Base-by-base conservation (phyloP, 2,797 vertebrate species). In the Brachymystax lenok region DNA sequence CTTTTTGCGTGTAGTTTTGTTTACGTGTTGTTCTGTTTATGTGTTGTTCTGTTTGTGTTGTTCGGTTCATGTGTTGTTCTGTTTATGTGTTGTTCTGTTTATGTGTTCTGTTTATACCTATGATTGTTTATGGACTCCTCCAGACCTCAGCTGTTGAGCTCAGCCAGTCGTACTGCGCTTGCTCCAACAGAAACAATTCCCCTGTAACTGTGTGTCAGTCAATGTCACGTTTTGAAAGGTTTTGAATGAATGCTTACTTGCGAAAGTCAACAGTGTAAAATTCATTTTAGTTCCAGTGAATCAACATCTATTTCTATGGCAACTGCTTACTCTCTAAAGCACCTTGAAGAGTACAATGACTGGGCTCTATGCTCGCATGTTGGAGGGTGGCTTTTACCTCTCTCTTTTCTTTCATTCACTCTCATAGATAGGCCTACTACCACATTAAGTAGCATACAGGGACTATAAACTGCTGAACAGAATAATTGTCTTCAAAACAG, bases 71-170 rank as follows among this genome's bases (percentile, higher is more conserved):
- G 24, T 24, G 24, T 3, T 24, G 24, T 24, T 24, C 24, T 24
- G 24, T 24, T 24, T 24, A n/a, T n/a, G 33, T 33, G 33, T 5
- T 33, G 33, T 33, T 33, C 4, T 33, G 33, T 33, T 33, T 30
- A 30, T 33, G 33, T 33, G 4, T 30, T 56, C 52, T 56, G 52
- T 17, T 56, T 17, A 56, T 56, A 17, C 52, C 52, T 17, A 17
- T 56, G 17, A 56, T 56, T 56, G 17, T 71, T 74, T 59, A 71
- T 51, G 70, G 70, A 59, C 75, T 79, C 30, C 19, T 46, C 50
- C 61, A 7, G 33, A 69, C 19, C 8, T 73, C 69, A 70, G 78
- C 33, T 50, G 33, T 75, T 72, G 63, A 66, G 7, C 59, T 74
- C 14, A 69, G 54, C 35, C 70, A 66, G 66, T 77, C 74, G 59